phyloP scores from a whole-genome alignment of 1,140 invertebrate species.

The Aculops lycopersici region DNA sequence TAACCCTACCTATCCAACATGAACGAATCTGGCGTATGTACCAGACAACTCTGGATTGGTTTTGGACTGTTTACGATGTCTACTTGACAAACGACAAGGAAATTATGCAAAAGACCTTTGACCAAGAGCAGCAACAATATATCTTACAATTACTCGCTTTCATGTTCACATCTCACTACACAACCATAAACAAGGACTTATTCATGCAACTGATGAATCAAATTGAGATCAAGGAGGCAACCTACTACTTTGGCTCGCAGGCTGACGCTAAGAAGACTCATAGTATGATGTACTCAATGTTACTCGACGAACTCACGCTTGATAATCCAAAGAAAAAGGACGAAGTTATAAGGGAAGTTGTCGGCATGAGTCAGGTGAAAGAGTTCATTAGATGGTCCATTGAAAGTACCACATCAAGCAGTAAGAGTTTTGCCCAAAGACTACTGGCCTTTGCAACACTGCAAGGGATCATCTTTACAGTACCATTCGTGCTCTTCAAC shows the following conservation, averaged over 20 bases:
- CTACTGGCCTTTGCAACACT: background rate
- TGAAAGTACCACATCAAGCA: background rate
- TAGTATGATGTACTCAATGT: background rate
- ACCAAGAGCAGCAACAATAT: background rate
- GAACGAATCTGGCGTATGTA: background rate
- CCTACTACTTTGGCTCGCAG: background rate
- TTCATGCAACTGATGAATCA: background rate
- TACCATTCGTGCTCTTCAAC: background rate
- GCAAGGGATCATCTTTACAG: background rate
- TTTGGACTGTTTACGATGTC: background rate
- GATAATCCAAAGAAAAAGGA: too few species aligned
- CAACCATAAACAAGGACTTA: background rate
- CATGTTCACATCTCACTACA: background rate
- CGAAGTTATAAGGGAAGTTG: background rate
- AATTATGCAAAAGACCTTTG: background rate
- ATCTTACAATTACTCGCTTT: background rate
- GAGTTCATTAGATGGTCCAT: background rate
- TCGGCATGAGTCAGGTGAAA: background rate
- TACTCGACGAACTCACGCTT: background rate
- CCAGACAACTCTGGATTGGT: background rate
- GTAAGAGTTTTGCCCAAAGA: background rate
- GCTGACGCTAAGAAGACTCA: background rate
- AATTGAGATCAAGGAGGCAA: background rate
- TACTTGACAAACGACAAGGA: too few species aligned
- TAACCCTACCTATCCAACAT: background rate